A percentile compares a stretch with the other conserved stretches of the same genome.
These are phyloP conservation scores for Ammodytes dubius DNA, from an alignment of 2,113 vertebrate genomes.

Conservation along the genomic window DNA sequence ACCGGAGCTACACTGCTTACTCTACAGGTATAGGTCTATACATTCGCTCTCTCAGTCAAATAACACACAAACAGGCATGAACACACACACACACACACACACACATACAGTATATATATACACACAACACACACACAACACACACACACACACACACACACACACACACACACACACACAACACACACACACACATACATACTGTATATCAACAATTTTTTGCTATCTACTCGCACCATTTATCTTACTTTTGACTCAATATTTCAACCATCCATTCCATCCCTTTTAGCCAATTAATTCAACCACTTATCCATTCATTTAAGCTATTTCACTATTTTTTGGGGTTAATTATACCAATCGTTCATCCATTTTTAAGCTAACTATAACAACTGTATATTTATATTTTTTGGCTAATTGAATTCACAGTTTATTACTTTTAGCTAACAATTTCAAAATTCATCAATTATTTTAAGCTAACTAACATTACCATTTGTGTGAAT, in stretches of 20 bases:
- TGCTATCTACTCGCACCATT: background rate
- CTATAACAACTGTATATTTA: too few relatives aligned
- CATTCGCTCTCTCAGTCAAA: background rate
- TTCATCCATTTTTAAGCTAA: too few relatives aligned
- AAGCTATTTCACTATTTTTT: too few relatives aligned
- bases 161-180: conserved; percentile 1
- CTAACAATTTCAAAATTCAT: background rate
- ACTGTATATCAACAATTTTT: background rate
- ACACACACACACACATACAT: background rate
- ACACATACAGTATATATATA: background rate
- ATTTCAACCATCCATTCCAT: background rate
- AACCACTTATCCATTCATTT: background rate
- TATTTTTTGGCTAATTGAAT: too few relatives aligned
- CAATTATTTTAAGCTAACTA: background rate
- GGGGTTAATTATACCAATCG: too few relatives aligned
- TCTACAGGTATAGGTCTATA: conserved; percentile 87
- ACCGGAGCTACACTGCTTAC: conserved; percentile 92
- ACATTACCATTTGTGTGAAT: background rate
- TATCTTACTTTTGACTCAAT: background rate
- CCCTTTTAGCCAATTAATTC: background rate
- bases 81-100: background rate
- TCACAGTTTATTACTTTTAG: background rate
- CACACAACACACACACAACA: background rate
- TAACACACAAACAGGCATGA: background rate
- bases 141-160: background rate